Conservation (phyloP, 2,113 vertebrate genomes). For the Noturus placidus region DNA sequence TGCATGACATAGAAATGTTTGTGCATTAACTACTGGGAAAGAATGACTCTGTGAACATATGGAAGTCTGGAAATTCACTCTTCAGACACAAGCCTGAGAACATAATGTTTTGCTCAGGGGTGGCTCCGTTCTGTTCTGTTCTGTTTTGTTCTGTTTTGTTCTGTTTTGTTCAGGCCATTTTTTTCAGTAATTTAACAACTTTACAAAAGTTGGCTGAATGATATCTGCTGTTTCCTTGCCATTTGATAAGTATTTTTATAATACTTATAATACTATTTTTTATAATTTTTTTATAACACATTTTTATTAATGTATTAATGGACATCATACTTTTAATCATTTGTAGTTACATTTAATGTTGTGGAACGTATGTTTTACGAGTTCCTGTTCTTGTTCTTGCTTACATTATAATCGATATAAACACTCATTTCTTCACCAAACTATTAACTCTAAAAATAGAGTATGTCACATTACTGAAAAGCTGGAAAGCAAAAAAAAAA, state of each 20-base stretch:
- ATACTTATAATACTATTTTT: no score
- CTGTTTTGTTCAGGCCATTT: slow-evolving; percentile 52
- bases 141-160: slow-evolving; percentile 55
- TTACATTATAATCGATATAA: not conserved
- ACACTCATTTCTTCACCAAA: not conserved
- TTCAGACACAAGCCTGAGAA: slow-evolving; percentile 53
- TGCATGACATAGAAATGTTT: not conserved
- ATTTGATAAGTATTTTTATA: not conserved
- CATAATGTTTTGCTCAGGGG: slow-evolving; percentile 58
- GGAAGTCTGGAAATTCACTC: slow-evolving; percentile 44
- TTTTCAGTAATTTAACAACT: slow-evolving; percentile 4
- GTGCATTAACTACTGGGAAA: not conserved
- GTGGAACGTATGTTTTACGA: not conserved
- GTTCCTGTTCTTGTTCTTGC: not conserved
- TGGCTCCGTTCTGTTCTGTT: slow-evolving; percentile 53
- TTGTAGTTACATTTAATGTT: not conserved
- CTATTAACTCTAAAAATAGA: not conserved
- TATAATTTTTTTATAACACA: no score
- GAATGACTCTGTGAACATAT: not conserved
- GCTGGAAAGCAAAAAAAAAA: not conserved
- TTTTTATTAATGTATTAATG: not conserved
- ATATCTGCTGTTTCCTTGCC: not conserved
- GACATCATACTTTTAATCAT: not conserved
- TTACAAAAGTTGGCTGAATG: not conserved
- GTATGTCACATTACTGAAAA: not conserved